Evolutionary conservation across 2,797 vertebrate species (phyloP).

Genomic region (Paedocypris micromegethes): DNA sequence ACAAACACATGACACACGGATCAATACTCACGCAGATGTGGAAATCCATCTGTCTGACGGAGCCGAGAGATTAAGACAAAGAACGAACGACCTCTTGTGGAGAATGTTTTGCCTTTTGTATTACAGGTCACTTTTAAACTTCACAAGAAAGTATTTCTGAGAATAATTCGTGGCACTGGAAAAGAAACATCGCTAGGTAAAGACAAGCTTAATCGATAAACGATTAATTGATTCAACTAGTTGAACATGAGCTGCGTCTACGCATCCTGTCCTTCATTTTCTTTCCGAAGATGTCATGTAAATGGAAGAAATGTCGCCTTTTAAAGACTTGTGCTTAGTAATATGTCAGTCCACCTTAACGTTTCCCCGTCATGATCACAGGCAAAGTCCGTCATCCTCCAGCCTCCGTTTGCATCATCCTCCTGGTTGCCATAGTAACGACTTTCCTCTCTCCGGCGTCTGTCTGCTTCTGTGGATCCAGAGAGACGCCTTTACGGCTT

Average conservation of each 20-base stretch:
- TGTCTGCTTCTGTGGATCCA: conserved; percentile 23
- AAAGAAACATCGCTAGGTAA: conserved; percentile 8
- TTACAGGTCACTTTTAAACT: no score
- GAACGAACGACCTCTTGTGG: no score
- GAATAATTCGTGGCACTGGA: conserved; percentile 17
- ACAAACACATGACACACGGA: background rate
- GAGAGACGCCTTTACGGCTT: background rate
- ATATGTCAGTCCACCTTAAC: conserved; percentile 53
- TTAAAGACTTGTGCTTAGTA: background rate
- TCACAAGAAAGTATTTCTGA: conserved; percentile 5
- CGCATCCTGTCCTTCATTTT: no score
- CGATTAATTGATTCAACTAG: no score
- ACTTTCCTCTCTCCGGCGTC: conserved; percentile 31
- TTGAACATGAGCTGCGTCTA: no score
- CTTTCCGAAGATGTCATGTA: background rate
- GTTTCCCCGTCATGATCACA: conserved; percentile 17
- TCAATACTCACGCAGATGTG: no score
- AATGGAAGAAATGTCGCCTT: background rate
- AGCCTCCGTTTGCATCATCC: conserved; percentile 46
- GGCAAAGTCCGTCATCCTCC: conserved; percentile 44
- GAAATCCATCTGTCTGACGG: no score
- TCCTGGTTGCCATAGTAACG: conserved; percentile 48
- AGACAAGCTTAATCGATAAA: no score
- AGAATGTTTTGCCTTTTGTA: no score
- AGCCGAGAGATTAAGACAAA: no score